Evolutionary conservation across 2,888 invertebrate genomes (phyloP).

Genomic region (Sceliomorpha sp.): DNA sequence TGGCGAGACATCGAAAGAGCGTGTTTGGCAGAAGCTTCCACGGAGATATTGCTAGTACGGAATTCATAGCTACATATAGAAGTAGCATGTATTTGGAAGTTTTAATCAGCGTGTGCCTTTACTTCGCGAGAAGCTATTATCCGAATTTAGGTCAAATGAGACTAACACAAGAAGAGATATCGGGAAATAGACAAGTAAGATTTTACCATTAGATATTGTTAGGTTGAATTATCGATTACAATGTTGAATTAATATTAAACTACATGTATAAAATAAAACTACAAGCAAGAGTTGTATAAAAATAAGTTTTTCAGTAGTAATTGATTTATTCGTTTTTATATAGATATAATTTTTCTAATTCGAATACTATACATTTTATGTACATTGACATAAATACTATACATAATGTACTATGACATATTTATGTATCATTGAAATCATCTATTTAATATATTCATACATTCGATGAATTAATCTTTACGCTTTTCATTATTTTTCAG

Average conservation of each 20-base stretch:
- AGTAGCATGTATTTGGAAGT: slow-evolving; percentile 92
- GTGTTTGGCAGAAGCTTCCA: slow-evolving; percentile 86
- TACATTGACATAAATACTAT: too few relatives aligned
- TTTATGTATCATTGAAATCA: too few relatives aligned
- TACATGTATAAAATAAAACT: slow-evolving; percentile 2
- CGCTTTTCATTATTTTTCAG: slow-evolving; percentile 75
- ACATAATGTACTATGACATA: too few relatives aligned
- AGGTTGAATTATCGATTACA: too few relatives aligned
- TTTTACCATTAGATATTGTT: neutral
- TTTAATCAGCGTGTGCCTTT: slow-evolving; percentile 87
- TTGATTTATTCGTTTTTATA: too few relatives aligned
- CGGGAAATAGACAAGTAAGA: slow-evolving; percentile 85
- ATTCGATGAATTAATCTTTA: too few relatives aligned
- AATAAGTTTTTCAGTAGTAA: too few relatives aligned
- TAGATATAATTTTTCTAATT: neutral
- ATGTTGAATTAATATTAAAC: too few relatives aligned
- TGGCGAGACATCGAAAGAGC: slow-evolving; percentile 89
- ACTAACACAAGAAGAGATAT: slow-evolving; percentile 85
- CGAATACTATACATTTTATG: too few relatives aligned
- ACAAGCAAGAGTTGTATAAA: too few relatives aligned
- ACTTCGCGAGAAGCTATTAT: slow-evolving; percentile 90
- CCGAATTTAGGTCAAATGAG: slow-evolving; percentile 86
- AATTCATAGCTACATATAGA: slow-evolving; percentile 86
- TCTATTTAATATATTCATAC: too few relatives aligned
- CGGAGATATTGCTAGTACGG: slow-evolving; percentile 84